phyloP scores from a whole-genome alignment of 2,888 invertebrate species.

The Eupithecia subfuscata region DNA sequence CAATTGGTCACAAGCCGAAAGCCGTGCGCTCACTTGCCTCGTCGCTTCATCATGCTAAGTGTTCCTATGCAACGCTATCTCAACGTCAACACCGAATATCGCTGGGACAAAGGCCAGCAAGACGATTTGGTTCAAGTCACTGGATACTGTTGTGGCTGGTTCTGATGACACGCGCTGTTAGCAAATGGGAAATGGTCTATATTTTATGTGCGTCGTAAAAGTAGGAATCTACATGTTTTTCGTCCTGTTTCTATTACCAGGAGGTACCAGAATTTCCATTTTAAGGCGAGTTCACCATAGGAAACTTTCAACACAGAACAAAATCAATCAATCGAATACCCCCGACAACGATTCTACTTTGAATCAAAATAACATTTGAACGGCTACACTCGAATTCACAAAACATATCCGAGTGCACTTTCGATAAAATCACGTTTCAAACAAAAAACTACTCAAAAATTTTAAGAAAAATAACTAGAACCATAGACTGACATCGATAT shows the following conservation, averaged over 20 bases:
- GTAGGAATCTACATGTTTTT: not conserved
- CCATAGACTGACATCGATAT: no score
- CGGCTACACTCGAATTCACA: no score
- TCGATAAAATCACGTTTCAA: no score
- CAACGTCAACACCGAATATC: slow-evolving; percentile 7
- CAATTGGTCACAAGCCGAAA: not conserved
- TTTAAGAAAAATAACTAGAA: no score
- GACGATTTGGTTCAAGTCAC: slow-evolving; percentile 14
- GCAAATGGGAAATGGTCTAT: not conserved
- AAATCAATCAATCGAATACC: no score
- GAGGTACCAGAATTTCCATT: not conserved
- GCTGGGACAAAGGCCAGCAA: slow-evolving; percentile 22
- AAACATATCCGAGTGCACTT: no score
- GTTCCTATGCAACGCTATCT: slow-evolving; percentile 3
- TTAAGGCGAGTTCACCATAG: no score
- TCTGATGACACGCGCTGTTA: not conserved
- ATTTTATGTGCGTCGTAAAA: not conserved
- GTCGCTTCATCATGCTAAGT: slow-evolving; percentile 13
- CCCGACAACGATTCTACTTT: no score
- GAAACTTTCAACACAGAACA: no score
- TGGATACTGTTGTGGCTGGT: not conserved
- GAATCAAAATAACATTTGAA: no score
- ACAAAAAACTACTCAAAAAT: no score
- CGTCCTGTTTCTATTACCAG: not conserved
- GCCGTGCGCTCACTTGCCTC: not conserved